Evolutionary conservation across 2,888 invertebrate species (phyloP), one percentile per base, ranked within the genome.

Genomic region (Archaeoteleia sp.): DNA sequence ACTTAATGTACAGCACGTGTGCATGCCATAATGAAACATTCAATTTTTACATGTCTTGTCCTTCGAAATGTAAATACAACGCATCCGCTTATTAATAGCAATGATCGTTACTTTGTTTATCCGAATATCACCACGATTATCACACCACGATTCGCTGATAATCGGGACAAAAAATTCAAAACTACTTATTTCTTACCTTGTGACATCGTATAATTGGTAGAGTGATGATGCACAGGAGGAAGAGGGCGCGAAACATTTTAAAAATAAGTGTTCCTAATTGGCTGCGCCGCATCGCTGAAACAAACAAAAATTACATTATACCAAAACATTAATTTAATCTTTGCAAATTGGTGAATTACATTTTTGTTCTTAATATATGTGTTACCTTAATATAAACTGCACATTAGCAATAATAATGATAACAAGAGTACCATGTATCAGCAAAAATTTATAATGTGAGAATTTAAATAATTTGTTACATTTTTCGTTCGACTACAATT

Each of bases 161-260:
- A n/a, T n/a, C n/a, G n/a, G n/a, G n/a, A n/a, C n/a, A n/a, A n/a
- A n/a, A 27, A 27, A 62, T 46, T 57, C 32, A 39, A 45, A 40
- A 42, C 32, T 5, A 63, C 20, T 57, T 48, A n/a, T 53, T 62
- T 75, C 79, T 85, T 80, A 85, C 84, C 82, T 83, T 82, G 80
- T 81, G 80, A 79, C 84, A 84, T 85, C 78, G 79, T 79, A 79
- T 79, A 73, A 85, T 78, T 74, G 83, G 81, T 82, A 81, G 76
- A 76, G 82, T 73, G 77, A 74, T 79, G 80, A 82, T 80, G 80
- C 82, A 85, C 73, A 85, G 79, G 75, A 84, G 77, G 77, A 83
- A 80, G 78, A 83, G 78, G 80, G 79, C 78, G 81, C 84, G 84
- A 84, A 80, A 81, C 85, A 85, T 85, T 83, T 83, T 85, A 82